Evolutionary conservation across 53 echinoderm and acorn worm genomes (phyloP).

Genomic region (Actinopyga echinites): DNA sequence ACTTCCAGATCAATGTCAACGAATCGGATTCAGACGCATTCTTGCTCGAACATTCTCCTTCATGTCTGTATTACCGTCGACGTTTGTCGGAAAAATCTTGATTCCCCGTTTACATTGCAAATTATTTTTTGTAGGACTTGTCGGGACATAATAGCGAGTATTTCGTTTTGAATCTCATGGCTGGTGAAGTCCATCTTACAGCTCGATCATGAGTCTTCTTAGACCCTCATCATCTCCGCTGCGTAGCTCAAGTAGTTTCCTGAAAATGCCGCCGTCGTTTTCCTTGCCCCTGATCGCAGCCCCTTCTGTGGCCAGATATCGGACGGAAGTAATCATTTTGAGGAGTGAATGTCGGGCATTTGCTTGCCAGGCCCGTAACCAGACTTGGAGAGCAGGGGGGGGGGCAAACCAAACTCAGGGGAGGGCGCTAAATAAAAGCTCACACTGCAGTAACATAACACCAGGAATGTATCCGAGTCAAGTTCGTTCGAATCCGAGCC

Average conservation of each 20-base stretch:
- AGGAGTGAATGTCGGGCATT: slow-evolving; percentile 31
- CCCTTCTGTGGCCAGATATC: no score
- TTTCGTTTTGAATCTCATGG: slow-evolving; percentile 36
- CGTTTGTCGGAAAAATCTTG: slow-evolving; percentile 20
- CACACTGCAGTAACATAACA: no score
- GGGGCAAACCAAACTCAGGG: no score
- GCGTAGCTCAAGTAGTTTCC: no score
- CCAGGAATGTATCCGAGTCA: no score
- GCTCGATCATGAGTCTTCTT: slow-evolving; percentile 22
- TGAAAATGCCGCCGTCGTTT: slow-evolving; percentile 8
- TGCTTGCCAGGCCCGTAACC: no score
- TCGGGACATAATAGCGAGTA: slow-evolving; percentile 29
- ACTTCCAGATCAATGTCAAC: slow-evolving; percentile 36
- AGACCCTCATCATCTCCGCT: slow-evolving; percentile 30
- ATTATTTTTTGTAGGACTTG: no score
- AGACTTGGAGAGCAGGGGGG: no score
- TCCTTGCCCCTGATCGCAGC: slow-evolving; percentile 39
- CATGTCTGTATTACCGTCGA: slow-evolving; percentile 52
- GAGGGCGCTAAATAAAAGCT: no score
- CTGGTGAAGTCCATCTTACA: slow-evolving; percentile 19
- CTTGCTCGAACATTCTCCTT: slow-evolving; percentile 47
- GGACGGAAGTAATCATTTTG: slow-evolving; percentile 36
- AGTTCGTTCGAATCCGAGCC: no score
- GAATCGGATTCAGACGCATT: slow-evolving; percentile 47
- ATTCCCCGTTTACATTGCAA: slow-evolving; percentile 19